Evolutionary conservation across 2,888 invertebrate species (phyloP).

Genomic region (Pachymerium ferrugineum): DNA sequence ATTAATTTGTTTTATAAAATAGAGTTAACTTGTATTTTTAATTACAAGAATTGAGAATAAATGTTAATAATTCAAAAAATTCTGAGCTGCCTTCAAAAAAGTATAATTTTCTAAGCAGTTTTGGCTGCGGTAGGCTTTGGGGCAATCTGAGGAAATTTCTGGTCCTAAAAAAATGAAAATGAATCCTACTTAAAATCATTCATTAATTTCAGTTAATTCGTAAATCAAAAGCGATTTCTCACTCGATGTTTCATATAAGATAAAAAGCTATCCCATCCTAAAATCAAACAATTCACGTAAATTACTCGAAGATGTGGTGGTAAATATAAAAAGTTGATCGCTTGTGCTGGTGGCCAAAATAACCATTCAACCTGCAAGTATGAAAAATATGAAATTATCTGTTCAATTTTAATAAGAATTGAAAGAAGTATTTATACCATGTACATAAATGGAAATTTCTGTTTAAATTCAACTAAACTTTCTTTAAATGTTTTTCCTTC

Average conservation of each 20-base stretch:
- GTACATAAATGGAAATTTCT: slow-evolving; percentile 69
- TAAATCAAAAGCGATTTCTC: slow-evolving; percentile 21
- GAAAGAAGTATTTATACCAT: slow-evolving; percentile 51
- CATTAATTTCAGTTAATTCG: not conserved
- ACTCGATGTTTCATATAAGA: slow-evolving; percentile 75
- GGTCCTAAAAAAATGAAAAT: not conserved
- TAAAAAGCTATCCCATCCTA: slow-evolving; percentile 79
- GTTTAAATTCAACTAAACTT: slow-evolving; percentile 57
- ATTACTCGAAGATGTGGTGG: slow-evolving; percentile 75
- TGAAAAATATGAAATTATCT: not conserved
- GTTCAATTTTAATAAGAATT: slow-evolving; percentile 13
- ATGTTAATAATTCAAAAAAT: too few relatives aligned
- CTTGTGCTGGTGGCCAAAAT: slow-evolving; percentile 87
- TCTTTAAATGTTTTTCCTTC: slow-evolving; percentile 60
- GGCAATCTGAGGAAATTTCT: not conserved
- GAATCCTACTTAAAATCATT: not conserved
- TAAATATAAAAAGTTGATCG: slow-evolving; percentile 79
- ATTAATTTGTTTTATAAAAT: not conserved
- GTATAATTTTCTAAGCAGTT: not conserved
- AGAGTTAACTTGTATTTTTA: not conserved
- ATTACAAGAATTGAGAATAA: not conserved
- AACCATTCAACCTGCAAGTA: slow-evolving; percentile 69
- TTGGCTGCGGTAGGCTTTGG: not conserved
- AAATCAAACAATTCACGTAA: slow-evolving; percentile 78
- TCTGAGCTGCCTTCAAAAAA: too few relatives aligned